phyloP scores from a whole-genome alignment of 2,113 vertebrate species.

The Sphaerodactylus townsendi region DNA sequence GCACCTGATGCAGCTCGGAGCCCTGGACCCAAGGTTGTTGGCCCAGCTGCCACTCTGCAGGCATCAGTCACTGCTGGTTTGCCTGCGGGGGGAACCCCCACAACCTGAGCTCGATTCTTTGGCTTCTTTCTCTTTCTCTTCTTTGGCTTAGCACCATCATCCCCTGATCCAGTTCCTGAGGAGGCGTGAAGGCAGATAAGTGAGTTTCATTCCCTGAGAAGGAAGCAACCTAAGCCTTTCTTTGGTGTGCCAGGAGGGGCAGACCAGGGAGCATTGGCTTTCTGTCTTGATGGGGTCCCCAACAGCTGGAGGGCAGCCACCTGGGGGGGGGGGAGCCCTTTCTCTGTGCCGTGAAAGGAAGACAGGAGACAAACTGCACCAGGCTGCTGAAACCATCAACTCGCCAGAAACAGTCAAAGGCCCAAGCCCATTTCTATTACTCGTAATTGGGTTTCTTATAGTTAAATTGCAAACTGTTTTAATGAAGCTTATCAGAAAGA shows the following conservation, averaged over 20 bases:
- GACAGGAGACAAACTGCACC: too few species aligned
- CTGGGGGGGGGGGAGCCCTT: too few species aligned
- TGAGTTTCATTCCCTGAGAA: background rate
- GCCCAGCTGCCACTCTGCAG: background rate
- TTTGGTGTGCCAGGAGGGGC: background rate
- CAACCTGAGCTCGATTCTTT: constrained; percentile 30
- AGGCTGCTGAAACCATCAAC: too few species aligned
- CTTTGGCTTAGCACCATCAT: constrained; percentile 67
- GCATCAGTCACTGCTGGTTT: background rate
- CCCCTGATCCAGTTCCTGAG: constrained; percentile 53
- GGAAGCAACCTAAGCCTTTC: background rate
- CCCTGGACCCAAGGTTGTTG: background rate
- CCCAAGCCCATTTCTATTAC: too few species aligned
- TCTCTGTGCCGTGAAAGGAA: too few species aligned
- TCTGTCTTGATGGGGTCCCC: too few species aligned
- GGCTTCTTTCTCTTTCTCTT: constrained; percentile 74
- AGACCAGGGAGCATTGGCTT: background rate
- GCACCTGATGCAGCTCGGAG: background rate
- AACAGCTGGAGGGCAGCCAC: too few species aligned
- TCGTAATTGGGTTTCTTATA: too few species aligned
- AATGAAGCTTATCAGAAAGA: too few species aligned
- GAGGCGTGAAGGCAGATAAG: constrained; percentile 54
- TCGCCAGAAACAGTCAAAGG: too few species aligned
- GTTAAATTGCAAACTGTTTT: too few species aligned
- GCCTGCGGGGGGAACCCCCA: background rate